Evolutionary conservation across 1,140 invertebrate species (phyloP).

Genomic region (Diprion similis): DNA sequence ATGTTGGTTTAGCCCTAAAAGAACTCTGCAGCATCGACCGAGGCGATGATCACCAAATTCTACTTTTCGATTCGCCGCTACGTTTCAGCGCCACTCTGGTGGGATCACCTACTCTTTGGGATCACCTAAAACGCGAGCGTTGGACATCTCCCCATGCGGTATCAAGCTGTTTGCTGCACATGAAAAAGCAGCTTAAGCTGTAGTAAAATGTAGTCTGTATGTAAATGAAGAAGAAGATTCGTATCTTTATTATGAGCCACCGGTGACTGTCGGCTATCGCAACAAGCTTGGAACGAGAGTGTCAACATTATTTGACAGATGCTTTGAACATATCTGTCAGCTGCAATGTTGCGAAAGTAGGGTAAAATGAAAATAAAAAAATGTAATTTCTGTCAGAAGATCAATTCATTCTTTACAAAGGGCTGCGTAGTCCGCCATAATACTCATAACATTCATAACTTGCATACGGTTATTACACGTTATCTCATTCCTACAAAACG

Average conservation of each 20-base stretch:
- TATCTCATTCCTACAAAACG: not conserved
- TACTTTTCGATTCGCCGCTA: too few relatives aligned
- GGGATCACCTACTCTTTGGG: too few relatives aligned
- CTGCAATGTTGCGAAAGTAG: not conserved
- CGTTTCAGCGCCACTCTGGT: too few relatives aligned
- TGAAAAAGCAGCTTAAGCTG: too few relatives aligned
- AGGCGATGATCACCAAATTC: too few relatives aligned
- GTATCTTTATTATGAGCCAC: not conserved
- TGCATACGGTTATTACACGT: not conserved
- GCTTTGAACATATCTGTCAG: conserved; percentile 2
- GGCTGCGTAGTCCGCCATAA: not conserved
- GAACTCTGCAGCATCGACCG: too few relatives aligned
- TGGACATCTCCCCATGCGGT: too few relatives aligned
- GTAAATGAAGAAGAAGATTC: too few relatives aligned
- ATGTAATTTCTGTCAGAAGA: not conserved
- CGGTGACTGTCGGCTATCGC: not conserved
- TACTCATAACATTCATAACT: not conserved
- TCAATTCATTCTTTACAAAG: not conserved
- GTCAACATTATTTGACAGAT: not conserved
- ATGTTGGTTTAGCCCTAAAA: too few relatives aligned
- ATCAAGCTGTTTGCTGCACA: too few relatives aligned
- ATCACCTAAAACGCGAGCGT: too few relatives aligned
- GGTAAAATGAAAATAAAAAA: not conserved
- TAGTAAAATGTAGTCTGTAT: too few relatives aligned
- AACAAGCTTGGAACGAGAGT: not conserved